Base-by-base conservation (phyloP, 2,797 vertebrate species). In the Lepus oiostolus region DNA sequence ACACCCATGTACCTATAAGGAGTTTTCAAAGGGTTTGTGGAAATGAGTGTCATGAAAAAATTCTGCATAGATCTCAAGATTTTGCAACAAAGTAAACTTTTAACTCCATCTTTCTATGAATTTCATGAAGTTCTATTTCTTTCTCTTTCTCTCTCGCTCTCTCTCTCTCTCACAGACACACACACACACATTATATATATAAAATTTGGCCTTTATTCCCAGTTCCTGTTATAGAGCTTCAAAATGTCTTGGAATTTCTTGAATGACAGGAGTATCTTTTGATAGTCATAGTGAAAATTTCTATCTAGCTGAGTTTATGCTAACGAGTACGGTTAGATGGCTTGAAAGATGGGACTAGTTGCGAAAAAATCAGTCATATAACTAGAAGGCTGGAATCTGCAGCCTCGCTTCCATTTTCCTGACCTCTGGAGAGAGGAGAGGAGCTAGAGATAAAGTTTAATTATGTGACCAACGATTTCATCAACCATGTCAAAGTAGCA, bases 221-320 rank as follows among this genome's bases (percentile, higher is more conserved):
- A 7, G 28, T 85, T 92, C 28, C 50, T 70, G 60, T 38, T n/a
- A 82, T 12, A 85, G 22, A 67, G 2, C 35, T 85, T 76, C 58
- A 95, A 81, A 94, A 68, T 13, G 28, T 17, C 63, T 91, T 82
- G 10, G 21, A 58, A 72, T 93, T 85, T 62, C 24, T 50, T 24
- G 22, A 88, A n/a, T 32, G 4, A 86, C 35, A 74, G 17, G 32
- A 74, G 2, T 50, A 2, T 65, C 83, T 60, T 90, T 74, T 79
- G 28, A 32, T 58, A 65, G 71, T 90, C 35, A 22, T 68, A 76
- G 30, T 30, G 60, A 84, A 21, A 92, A 30, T 9, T 80, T 90
- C 28, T 84, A 52, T 38, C 28, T 47, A 24, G 17, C 10, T 65
- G 21, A 65, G 3, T 63, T 68, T 95, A 30, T 70, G 9, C 12